Conservation (phyloP, 2,113 vertebrate genomes). For the Elephantulus edwardii region DNA sequence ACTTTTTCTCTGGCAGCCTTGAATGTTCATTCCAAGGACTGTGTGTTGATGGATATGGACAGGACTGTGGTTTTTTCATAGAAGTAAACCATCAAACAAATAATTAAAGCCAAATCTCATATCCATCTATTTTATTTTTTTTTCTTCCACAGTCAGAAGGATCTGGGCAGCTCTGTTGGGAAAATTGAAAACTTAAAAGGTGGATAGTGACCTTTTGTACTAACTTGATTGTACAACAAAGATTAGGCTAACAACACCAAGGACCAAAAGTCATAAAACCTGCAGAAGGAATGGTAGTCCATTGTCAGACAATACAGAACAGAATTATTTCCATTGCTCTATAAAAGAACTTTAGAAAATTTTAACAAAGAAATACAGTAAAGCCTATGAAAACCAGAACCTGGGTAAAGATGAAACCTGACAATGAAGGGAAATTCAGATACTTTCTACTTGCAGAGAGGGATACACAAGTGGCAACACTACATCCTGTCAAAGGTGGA, state of each 20-base stretch:
- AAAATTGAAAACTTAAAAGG: slow-evolving; percentile 38
- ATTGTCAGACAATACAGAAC: slow-evolving; percentile 26
- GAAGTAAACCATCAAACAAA: slow-evolving; percentile 14
- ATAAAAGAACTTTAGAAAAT: slow-evolving; percentile 22
- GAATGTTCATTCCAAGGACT: neutral
- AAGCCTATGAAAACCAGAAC: neutral
- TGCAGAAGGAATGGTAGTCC: neutral
- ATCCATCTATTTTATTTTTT: neutral
- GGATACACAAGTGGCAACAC: neutral
- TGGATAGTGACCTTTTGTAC: neutral
- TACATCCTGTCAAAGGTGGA: neutral
- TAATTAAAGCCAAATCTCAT: neutral
- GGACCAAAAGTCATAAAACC: slow-evolving; percentile 30
- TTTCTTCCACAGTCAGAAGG: slow-evolving; percentile 13
- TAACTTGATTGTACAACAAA: neutral
- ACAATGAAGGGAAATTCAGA: neutral
- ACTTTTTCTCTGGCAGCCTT: neutral
- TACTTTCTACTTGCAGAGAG: neutral
- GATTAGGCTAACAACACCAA: neutral
- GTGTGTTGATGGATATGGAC: neutral
- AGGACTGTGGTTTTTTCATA: neutral
- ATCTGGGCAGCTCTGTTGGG: neutral
- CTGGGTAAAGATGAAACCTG: neutral
- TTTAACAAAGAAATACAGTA: neutral
- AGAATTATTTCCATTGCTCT: neutral